These are phyloP conservation scores for Drosophila biarmipes DNA, from an alignment of 1,140 invertebrate species.

Conservation along the genomic window DNA sequence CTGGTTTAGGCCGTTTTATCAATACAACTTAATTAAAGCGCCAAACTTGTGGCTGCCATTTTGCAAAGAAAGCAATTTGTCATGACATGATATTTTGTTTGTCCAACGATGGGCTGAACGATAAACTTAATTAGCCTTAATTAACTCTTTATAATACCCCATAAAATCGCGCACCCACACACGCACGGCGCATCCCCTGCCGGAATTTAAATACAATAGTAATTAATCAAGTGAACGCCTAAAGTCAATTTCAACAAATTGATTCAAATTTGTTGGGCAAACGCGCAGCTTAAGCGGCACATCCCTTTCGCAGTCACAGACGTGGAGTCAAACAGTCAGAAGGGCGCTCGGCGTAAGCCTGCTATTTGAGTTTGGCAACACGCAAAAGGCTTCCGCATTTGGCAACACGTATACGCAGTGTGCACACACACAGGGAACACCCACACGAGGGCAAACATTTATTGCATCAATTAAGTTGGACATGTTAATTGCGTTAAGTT, in stretches of 20 bases:
- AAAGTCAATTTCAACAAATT: conserved; percentile 83
- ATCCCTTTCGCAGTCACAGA: neutral
- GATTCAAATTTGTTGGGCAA: conserved; percentile 80
- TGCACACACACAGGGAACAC: conserved; percentile 19
- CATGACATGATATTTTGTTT: conserved; percentile 35
- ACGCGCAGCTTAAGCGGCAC: conserved; percentile 54
- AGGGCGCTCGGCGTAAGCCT: conserved; percentile 23
- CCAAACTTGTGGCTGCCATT: conserved; percentile 30
- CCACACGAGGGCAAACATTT: conserved; percentile 70
- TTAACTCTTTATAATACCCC: conserved; percentile 33
- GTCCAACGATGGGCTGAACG: conserved; percentile 8
- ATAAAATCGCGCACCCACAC: conserved; percentile 14
- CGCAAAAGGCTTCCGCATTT: conserved; percentile 68
- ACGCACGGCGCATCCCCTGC: neutral
- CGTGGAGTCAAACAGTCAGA: conserved; percentile 42
- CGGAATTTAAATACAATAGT: conserved; percentile 69
- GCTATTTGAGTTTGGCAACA: conserved; percentile 74
- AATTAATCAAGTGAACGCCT: conserved; percentile 78
- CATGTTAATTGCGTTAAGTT: conserved; percentile 83
- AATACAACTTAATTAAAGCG: conserved; percentile 66
- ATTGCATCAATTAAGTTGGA: conserved; percentile 83
- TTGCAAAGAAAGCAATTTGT: conserved; percentile 31
- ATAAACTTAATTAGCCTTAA: conserved; percentile 46
- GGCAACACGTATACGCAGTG: conserved; percentile 61
- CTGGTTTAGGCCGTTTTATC: conserved; percentile 54